Conservation (phyloP, 2,113 vertebrate genomes). For the Ahaetulla prasina region DNA sequence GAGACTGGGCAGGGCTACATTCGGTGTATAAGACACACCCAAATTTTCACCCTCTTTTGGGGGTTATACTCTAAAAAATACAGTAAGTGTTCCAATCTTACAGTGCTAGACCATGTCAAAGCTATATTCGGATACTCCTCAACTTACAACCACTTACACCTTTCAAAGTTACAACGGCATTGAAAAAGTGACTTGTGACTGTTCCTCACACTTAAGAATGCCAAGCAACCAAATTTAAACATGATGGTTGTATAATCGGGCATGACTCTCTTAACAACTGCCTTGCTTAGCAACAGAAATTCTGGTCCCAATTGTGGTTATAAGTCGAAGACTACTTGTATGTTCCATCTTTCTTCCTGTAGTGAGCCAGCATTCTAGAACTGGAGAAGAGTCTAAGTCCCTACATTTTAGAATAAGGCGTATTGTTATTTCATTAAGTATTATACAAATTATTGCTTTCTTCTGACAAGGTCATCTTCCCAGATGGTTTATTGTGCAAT, state of each 20-base stretch:
- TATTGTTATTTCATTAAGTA: neutral
- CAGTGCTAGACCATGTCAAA: neutral
- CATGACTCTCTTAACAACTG: neutral
- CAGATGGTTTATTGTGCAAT: neutral
- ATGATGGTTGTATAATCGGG: neutral
- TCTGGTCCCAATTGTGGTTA: too few relatives aligned
- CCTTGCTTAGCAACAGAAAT: too few relatives aligned
- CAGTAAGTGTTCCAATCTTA: neutral
- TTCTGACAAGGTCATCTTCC: neutral
- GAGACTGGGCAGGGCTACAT: too few relatives aligned
- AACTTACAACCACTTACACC: neutral
- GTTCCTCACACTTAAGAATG: neutral
- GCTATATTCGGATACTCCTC: neutral
- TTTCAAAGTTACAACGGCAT: neutral
- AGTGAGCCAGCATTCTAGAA: neutral
- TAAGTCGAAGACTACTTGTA: too few relatives aligned
- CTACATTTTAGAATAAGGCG: neutral
- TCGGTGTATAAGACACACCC: too few relatives aligned
- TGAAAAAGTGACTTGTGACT: neutral
- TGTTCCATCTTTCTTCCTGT: neutral
- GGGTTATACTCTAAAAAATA: too few relatives aligned
- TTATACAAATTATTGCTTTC: neutral
- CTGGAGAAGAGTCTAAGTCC: neutral
- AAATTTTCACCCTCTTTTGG: too few relatives aligned
- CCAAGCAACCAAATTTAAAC: neutral